Conservation (phyloP, 2,797 vertebrate genomes). For the Helostoma temminkii region DNA sequence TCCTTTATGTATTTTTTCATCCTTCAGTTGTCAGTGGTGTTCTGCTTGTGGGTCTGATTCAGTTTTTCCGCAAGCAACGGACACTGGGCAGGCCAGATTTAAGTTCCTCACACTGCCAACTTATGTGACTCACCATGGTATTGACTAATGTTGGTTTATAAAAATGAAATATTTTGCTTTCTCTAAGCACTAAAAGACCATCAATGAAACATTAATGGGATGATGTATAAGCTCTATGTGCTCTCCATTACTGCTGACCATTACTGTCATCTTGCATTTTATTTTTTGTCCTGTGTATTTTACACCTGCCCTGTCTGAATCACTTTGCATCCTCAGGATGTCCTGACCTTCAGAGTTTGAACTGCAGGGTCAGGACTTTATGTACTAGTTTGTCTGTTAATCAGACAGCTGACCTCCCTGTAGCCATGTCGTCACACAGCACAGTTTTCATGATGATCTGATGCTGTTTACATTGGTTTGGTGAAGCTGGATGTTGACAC, state of each 20-base stretch:
- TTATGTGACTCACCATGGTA: slow-evolving; percentile 51
- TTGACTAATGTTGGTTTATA: slow-evolving; percentile 10
- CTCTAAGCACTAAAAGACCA: neutral
- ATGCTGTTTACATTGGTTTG: slow-evolving; percentile 64
- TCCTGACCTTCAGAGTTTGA: slow-evolving; percentile 27
- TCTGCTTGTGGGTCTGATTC: slow-evolving; percentile 42
- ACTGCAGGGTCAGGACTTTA: slow-evolving; percentile 17
- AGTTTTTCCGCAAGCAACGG: slow-evolving; percentile 56
- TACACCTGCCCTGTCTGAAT: neutral
- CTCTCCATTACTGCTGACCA: neutral
- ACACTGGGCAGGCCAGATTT: slow-evolving; percentile 27
- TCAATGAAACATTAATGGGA: neutral
- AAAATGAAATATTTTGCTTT: slow-evolving; percentile 7
- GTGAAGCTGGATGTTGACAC: slow-evolving; percentile 65
- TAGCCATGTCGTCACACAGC: slow-evolving; percentile 32
- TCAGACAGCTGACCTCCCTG: slow-evolving; percentile 28
- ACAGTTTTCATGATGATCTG: slow-evolving; percentile 58
- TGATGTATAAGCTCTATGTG: neutral
- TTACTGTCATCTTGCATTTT: neutral
- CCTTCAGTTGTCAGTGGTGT: neutral
- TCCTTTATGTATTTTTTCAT: neutral
- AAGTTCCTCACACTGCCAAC: slow-evolving; percentile 33
- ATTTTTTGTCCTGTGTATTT: neutral
- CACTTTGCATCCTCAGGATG: slow-evolving; percentile 12
- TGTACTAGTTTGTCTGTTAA: slow-evolving; percentile 56